Evolutionary conservation across 2,888 invertebrate genomes (phyloP).

Genomic region (Lithophane socia): DNA sequence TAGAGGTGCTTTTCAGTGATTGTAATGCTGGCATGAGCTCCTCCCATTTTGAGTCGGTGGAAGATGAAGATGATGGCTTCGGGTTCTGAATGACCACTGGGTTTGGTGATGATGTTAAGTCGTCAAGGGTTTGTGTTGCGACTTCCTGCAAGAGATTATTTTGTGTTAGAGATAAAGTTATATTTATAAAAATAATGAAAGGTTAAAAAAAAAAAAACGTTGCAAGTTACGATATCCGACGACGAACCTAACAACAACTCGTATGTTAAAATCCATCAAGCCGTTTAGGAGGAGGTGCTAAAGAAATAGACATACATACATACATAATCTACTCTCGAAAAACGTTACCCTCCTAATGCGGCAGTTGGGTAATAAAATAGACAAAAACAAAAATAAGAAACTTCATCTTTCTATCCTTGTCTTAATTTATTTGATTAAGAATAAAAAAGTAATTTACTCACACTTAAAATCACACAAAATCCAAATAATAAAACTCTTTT

Average conservation of each 20-base stretch:
- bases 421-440: not conserved
- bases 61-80: constrained; percentile 1
- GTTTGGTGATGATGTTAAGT: constrained; percentile 20
- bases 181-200: too few species aligned
- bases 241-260: too few species aligned
- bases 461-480: constrained; percentile 59
- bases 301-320: too few species aligned
- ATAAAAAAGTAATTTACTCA: constrained; percentile 52
- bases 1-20: constrained; percentile 53
- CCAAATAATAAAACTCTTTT: constrained; percentile 51
- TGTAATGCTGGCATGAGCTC: constrained; percentile 55
- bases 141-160: constrained; percentile 45
- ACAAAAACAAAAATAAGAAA: not conserved
- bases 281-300: too few species aligned
- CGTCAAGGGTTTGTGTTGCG: constrained; percentile 40
- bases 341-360: too few species aligned
- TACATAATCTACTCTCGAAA: too few species aligned
- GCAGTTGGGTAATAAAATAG: not conserved
- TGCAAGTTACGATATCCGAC: too few species aligned
- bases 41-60: constrained; percentile 47
- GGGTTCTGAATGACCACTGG: constrained; percentile 18
- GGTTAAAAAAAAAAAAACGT: too few species aligned
- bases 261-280: too few species aligned
- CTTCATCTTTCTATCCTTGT: too few species aligned
- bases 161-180: not conserved